Evolutionary conservation across 2,888 invertebrate genomes (phyloP).

Genomic region (Junonia oenone): DNA sequence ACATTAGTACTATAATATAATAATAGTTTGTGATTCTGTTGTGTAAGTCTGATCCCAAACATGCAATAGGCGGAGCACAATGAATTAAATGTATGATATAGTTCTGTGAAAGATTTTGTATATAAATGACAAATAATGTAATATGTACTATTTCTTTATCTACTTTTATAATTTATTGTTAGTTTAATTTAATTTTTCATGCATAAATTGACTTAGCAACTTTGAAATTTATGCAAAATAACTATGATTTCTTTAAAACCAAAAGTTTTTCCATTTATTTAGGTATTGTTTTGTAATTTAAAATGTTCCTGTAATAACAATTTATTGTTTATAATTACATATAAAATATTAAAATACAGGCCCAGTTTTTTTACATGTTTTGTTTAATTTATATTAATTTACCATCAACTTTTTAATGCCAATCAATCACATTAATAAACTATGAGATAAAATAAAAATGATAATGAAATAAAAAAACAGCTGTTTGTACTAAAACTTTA

Average conservation of each 20-base stretch:
- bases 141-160: not conserved
- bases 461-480: conserved; percentile 19
- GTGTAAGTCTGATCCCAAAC: not conserved
- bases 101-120: not conserved
- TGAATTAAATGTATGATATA: not conserved
- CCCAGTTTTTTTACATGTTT: not conserved
- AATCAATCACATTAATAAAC: too few species aligned
- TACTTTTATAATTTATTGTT: not conserved
- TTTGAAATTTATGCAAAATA: too few species aligned
- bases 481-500: conserved; percentile 55
- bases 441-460: too few species aligned
- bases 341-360: not conserved
- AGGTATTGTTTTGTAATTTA: not conserved
- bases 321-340: not conserved
- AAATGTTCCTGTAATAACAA: not conserved
- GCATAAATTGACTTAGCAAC: too few species aligned
- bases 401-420: too few species aligned
- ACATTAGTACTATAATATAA: not conserved
- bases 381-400: not conserved
- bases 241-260: not conserved
- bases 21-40: not conserved
- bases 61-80: not conserved
- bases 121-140: not conserved
- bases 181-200: not conserved
- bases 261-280: not conserved